Percentiles rank a stretch among this genome's conserved stretches.
Conservation (phyloP, 2,888 invertebrate genomes). For the Mantis religiosa region DNA sequence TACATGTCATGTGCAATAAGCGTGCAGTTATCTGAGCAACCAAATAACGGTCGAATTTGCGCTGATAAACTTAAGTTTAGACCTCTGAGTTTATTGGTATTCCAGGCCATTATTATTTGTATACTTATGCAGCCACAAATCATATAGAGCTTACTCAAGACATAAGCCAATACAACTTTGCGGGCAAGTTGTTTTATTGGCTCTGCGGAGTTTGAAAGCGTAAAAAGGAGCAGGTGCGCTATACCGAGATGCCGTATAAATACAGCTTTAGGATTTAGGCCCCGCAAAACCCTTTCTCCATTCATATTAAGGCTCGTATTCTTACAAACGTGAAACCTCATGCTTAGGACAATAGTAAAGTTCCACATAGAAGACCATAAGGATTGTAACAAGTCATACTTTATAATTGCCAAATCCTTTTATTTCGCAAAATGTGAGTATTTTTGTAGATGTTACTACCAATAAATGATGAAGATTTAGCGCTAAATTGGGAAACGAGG, state of each 20-base stretch:
- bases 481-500: no score
- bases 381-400: not conserved
- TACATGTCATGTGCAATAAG: no score
- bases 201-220: not conserved
- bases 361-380: not conserved
- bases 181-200: not conserved
- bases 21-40: no score
- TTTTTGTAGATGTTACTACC: no score
- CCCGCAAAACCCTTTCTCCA: not conserved
- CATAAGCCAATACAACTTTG: not conserved
- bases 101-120: not conserved
- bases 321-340: not conserved
- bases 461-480: no score
- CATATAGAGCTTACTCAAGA: not conserved
- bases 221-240: not conserved
- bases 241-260: not conserved
- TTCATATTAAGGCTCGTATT: not conserved
- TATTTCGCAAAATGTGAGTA: not conserved
- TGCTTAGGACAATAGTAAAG: not conserved
- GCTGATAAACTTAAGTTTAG: no score
- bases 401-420: not conserved
- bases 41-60: no score
- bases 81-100: no score
- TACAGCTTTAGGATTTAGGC: not conserved
- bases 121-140: not conserved